These are phyloP conservation scores for Andrena flavipes DNA, from an alignment of 2,888 invertebrate genomes.

Conservation along the genomic window DNA sequence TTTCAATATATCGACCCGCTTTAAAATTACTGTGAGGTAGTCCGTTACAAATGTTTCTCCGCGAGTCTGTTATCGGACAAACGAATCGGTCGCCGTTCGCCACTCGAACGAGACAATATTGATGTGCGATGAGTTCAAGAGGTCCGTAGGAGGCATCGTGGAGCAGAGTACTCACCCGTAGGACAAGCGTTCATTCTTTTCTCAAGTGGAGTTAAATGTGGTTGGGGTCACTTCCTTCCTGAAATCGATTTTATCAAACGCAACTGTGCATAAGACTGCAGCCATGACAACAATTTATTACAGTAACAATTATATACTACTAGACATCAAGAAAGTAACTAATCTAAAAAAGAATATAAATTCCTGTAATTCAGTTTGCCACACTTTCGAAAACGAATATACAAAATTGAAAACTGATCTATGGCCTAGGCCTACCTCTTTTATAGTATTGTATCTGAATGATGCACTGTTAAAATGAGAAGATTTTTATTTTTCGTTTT, in stretches of 20 bases:
- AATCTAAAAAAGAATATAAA: background rate
- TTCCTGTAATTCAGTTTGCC: background rate
- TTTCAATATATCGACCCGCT: background rate
- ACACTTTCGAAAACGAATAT: no score
- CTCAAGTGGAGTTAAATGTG: constrained; percentile 70
- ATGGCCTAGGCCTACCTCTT: no score
- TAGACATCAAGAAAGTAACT: background rate
- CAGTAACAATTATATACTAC: background rate
- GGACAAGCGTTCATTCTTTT: constrained; percentile 68
- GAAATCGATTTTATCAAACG: constrained; percentile 66
- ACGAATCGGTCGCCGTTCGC: constrained; percentile 61
- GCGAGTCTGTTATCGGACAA: constrained; percentile 61
- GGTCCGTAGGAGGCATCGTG: constrained; percentile 66
- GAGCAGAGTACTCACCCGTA: constrained; percentile 69
- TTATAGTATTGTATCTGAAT: no score
- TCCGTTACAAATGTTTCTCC: constrained; percentile 51
- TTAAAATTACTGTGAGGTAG: constrained; percentile 37
- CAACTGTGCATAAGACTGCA: constrained; percentile 34
- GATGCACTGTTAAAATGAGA: no score
- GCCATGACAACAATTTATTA: background rate
- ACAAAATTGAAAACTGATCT: no score
- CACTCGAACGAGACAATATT: constrained; percentile 73
- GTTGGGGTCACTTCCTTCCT: constrained; percentile 58
- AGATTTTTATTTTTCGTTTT: no score
- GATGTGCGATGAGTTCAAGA: constrained; percentile 73